Conservation (phyloP, 2,888 invertebrate genomes). For the Villa cingulata region DNA sequence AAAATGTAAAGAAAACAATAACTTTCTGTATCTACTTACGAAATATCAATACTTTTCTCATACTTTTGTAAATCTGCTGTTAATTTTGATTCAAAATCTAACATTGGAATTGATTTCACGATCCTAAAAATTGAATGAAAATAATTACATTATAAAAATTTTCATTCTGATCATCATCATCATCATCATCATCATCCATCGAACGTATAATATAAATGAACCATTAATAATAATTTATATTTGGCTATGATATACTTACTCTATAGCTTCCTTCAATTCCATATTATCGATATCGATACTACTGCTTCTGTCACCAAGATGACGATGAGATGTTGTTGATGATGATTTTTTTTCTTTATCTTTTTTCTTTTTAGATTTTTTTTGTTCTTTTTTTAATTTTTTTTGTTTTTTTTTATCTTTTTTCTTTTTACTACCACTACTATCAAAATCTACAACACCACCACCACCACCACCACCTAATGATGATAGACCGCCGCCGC, state of each 20-base stretch:
- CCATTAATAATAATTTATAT: neutral
- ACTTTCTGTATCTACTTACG: neutral
- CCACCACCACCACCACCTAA: too few relatives aligned
- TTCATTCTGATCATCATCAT: too few relatives aligned
- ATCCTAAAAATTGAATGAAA: slow-evolving; percentile 35
- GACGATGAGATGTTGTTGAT: slow-evolving; percentile 47
- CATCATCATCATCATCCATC: too few relatives aligned
- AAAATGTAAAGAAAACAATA: too few relatives aligned
- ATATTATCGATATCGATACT: slow-evolving; percentile 47
- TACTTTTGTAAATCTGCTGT: slow-evolving; percentile 24
- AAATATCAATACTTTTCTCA: slow-evolving; percentile 27
- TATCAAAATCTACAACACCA: too few relatives aligned
- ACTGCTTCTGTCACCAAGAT: too few relatives aligned
- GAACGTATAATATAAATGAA: too few relatives aligned
- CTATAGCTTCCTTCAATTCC: slow-evolving; percentile 52
- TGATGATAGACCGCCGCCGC: too few relatives aligned
- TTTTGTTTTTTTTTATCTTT: slow-evolving; percentile 38
- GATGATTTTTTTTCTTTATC: slow-evolving; percentile 47
- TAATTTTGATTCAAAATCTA: slow-evolving; percentile 37
- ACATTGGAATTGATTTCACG: slow-evolving; percentile 54
- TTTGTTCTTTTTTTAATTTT: slow-evolving; percentile 36
- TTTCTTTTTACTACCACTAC: slow-evolving; percentile 45
- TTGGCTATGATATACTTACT: slow-evolving; percentile 35
- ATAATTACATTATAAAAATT: too few relatives aligned
- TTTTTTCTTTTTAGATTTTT: slow-evolving; percentile 41